Conservation (phyloP, 2,113 vertebrate species). For the Peromyscus leucopus region DNA sequence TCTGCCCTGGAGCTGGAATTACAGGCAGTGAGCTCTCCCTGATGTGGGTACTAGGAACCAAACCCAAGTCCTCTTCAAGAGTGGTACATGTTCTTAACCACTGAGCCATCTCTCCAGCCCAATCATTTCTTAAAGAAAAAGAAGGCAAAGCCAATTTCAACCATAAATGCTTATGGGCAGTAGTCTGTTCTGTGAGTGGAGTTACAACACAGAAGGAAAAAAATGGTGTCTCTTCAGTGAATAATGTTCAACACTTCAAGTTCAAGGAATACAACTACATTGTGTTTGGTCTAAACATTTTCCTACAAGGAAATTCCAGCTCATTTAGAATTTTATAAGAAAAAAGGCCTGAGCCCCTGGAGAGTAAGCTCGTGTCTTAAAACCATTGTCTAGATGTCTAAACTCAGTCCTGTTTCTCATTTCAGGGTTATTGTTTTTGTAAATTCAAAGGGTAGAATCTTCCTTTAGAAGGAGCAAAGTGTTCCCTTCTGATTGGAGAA, state of each 20-base stretch:
- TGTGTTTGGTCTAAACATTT: background rate
- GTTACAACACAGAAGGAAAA: background rate
- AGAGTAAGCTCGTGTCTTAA: slow-evolving; percentile 36
- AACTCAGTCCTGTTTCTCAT: background rate
- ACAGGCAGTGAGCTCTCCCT: background rate
- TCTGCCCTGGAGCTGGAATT: background rate
- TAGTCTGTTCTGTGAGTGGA: background rate
- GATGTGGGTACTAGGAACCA: background rate
- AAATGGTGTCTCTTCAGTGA: background rate
- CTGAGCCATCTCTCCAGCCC: background rate
- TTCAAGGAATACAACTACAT: background rate
- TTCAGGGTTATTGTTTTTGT: background rate
- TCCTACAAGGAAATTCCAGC: slow-evolving; percentile 22
- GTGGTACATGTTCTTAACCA: background rate
- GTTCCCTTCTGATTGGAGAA: background rate
- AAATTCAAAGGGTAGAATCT: background rate
- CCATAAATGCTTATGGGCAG: background rate
- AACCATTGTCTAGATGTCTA: background rate
- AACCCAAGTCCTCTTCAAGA: background rate
- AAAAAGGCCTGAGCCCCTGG: slow-evolving; percentile 20
- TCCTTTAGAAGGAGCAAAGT: slow-evolving; percentile 35
- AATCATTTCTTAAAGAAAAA: slow-evolving; percentile 4
- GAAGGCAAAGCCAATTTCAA: background rate
- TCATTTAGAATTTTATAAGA: background rate
- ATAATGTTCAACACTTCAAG: slow-evolving; percentile 1